Base-by-base conservation (phyloP, 2,113 vertebrate species). In the Nothobranchius furzeri region DNA sequence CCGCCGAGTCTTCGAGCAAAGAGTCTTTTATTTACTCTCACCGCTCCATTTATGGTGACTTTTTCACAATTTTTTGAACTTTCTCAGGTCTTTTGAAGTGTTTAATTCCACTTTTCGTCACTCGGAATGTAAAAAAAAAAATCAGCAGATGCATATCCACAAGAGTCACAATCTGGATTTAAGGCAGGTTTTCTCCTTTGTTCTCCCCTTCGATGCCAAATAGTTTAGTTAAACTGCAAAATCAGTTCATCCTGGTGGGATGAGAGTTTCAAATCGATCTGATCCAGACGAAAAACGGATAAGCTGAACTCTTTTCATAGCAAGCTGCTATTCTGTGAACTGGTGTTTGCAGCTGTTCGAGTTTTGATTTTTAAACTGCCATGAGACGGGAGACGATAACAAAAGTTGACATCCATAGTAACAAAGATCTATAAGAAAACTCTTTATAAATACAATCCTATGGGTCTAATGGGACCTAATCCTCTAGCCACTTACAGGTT, bases 21-120 rank as follows among this genome's bases (percentile, higher is more conserved):
- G 62, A 79, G 49, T 73, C 60, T 55, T 45, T 65, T 15, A 7
- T 36, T 68, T 43, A 60, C 14, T 35, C 48, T 75, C 64, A 48
- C 67, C 6, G 54, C 73, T 71, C 59, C 52, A 7, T 40, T 40
- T 40, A 66, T 55, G 71, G 62, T 40, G 73, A 62, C 12, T 64
- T 52, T 11, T 20, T 46, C 14, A 56, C 54, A 9, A 24, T 60
- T 66, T 47, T 9, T 58, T 30, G 1, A 68, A 77, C 61, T 85
- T 74, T 90, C 82, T 92, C 88, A 89, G 85, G 86, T 88, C 43
- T 69, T 76, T 74, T 46, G 50, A 60, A 42, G 42, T 43, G 4
- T 58, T n/a, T 68, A 13, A 60, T 24, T 73, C 37, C 30, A 9
- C 69, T 68, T 66, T 48, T 42, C 13, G 56, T 45, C 46, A 0